Conservation (phyloP, 2,797 vertebrate species). For the Spinibarbus caldwelli region DNA sequence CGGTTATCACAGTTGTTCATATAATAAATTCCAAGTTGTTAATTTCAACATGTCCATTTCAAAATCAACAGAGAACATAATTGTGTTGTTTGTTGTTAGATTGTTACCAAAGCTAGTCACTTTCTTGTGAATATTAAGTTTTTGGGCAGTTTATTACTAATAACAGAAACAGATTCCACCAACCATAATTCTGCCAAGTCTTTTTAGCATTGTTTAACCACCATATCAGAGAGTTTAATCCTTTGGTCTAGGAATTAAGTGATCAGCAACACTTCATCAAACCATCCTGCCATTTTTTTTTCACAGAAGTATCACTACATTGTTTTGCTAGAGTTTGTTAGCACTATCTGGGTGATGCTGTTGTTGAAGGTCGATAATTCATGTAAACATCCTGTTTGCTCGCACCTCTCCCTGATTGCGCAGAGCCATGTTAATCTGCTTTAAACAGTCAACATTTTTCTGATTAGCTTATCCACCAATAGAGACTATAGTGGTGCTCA, state of each 20-base stretch:
- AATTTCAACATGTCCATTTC: neutral
- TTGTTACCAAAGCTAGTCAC: neutral
- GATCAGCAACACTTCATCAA: neutral
- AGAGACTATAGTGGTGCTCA: neutral
- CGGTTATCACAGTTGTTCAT: neutral
- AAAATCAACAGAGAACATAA: neutral
- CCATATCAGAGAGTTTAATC: neutral
- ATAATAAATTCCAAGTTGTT: neutral
- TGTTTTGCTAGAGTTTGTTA: constrained; percentile 10
- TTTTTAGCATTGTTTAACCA: neutral
- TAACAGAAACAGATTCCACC: neutral
- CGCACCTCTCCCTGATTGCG: constrained; percentile 41
- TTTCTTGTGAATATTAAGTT: neutral
- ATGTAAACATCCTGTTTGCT: constrained; percentile 51
- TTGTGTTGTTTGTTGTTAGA: neutral
- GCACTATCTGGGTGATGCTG: neutral
- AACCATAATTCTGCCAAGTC: neutral
- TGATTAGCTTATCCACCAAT: constrained; percentile 42
- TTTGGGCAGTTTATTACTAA: neutral
- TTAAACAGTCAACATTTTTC: constrained; percentile 46
- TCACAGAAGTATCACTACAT: neutral
- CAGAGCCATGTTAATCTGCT: constrained; percentile 52
- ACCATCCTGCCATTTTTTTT: neutral
- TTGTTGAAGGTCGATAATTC: constrained; percentile 26
- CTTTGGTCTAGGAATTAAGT: neutral